Conservation (phyloP, 2,888 invertebrate species). For the Amphimallon solstitiale region DNA sequence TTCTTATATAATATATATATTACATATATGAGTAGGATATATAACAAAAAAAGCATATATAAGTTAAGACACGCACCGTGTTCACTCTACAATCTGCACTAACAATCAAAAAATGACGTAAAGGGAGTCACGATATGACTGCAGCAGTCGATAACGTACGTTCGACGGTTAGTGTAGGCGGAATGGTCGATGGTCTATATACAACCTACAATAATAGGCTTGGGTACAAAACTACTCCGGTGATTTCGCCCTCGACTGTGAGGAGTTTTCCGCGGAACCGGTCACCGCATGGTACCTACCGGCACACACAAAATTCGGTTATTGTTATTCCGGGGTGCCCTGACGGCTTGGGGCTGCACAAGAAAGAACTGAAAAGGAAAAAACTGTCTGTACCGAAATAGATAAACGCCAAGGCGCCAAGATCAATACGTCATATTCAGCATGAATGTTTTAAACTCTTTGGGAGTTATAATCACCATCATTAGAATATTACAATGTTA, state of each 20-base stretch:
- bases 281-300: conserved; percentile 18
- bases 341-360: conserved; percentile 3
- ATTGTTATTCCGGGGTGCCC: conserved; percentile 17
- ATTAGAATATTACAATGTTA: too few relatives aligned
- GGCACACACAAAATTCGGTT: conserved; percentile 21
- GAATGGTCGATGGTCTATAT: conserved; percentile 4
- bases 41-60: conserved; percentile 6
- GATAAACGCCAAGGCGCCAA: neutral
- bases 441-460: too few relatives aligned
- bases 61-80: conserved; percentile 55
- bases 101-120: conserved; percentile 59
- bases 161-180: conserved; percentile 6
- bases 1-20: conserved; percentile 38
- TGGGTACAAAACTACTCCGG: conserved; percentile 10
- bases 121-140: conserved; percentile 57
- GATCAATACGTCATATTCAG: neutral
- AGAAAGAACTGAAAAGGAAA: too few relatives aligned
- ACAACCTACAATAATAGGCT: too few relatives aligned
- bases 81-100: conserved; percentile 53
- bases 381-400: conserved; percentile 13
- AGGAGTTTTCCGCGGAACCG: conserved; percentile 1
- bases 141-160: conserved; percentile 51
- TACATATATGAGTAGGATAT: too few relatives aligned
- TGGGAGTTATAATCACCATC: too few relatives aligned
- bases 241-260: neutral